These are phyloP conservation scores for Raphicerus campestris DNA, from an alignment of 2,113 vertebrate species.

Conservation along the genomic window DNA sequence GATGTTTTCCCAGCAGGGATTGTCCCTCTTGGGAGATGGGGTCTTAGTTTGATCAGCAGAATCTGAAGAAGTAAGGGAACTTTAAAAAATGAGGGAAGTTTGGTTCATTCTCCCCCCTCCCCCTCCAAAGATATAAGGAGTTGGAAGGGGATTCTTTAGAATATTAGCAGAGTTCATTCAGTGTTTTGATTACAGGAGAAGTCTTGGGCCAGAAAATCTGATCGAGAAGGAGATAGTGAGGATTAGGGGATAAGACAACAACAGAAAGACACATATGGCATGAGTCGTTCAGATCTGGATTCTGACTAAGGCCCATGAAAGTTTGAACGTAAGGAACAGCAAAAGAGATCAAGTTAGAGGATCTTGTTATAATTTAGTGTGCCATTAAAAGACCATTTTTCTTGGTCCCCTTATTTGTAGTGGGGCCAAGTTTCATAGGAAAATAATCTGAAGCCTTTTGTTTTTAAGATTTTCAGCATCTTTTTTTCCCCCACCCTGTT, in stretches of 20 bases:
- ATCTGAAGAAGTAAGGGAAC: not conserved
- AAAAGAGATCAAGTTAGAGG: not conserved
- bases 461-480: not conserved
- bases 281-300: not conserved
- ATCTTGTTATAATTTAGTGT: not conserved
- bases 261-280: not conserved
- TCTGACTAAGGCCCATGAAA: not conserved
- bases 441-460: not conserved
- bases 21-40: not conserved
- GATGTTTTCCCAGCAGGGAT: not conserved
- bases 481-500: not conserved
- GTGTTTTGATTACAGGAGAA: not conserved
- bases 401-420: not conserved
- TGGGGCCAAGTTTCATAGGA: not conserved
- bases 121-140: not conserved
- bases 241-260: not conserved
- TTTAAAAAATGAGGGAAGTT: not conserved
- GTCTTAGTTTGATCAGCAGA: not conserved
- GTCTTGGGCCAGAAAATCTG: not conserved
- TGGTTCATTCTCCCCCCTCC: rapidly evolving
- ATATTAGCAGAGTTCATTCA: not conserved
- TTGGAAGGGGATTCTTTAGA: not conserved
- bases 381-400: not conserved
- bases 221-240: not conserved
- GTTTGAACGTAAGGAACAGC: not conserved